These are phyloP conservation scores for Colostygia pectinataria DNA, from an alignment of 2,888 invertebrate genomes.

Conservation along the genomic window DNA sequence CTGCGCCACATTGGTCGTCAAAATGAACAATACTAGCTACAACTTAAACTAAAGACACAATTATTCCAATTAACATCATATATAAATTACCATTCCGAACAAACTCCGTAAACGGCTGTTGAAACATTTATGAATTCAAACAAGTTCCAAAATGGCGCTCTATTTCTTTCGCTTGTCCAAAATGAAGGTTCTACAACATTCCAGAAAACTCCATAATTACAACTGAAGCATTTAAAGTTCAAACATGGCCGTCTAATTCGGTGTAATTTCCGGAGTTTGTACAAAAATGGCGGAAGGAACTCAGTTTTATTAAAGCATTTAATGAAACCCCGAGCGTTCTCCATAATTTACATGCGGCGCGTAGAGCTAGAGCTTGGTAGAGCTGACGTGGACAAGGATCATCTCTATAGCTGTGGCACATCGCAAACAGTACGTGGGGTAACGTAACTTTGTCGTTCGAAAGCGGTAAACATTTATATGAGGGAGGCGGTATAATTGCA, in stretches of 20 bases:
- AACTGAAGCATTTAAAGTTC: constrained; percentile 21
- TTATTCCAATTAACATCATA: background rate
- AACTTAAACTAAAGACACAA: constrained; percentile 1
- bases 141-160: background rate
- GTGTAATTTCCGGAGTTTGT: constrained; percentile 17
- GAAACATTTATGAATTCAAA: constrained; percentile 6
- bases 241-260: constrained; percentile 22
- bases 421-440: no score
- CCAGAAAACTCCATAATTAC: constrained; percentile 22
- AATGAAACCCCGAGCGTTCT: constrained; percentile 57
- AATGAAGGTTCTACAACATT: constrained; percentile 13
- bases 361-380: constrained; percentile 27
- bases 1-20: no score
- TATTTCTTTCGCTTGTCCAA: constrained; percentile 4
- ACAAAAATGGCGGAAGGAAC: constrained; percentile 32
- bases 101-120: constrained; percentile 6
- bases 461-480: no score
- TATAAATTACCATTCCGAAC: constrained; percentile 2
- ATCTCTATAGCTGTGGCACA: no score
- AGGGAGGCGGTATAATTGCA: no score
- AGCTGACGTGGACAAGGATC: no score
- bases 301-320: constrained; percentile 59
- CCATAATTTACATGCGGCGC: constrained; percentile 58
- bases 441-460: no score
- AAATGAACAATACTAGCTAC: background rate